Conservation (phyloP, 2,113 vertebrate species). For the Vimba vimba region DNA sequence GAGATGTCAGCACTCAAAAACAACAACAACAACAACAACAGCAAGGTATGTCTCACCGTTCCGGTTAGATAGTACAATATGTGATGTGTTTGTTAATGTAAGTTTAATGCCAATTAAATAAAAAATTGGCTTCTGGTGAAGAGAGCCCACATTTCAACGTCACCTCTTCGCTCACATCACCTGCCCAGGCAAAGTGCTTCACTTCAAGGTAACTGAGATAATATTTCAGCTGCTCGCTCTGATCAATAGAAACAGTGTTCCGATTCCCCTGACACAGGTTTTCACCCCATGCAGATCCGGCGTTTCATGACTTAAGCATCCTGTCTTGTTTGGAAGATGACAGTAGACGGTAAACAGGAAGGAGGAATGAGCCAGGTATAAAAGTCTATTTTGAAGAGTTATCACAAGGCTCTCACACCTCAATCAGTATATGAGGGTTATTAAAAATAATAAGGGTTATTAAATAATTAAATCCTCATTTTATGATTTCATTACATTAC, state of each 20-base stretch:
- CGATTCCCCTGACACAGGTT: slow-evolving; percentile 79
- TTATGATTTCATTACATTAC: neutral
- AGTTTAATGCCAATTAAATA: neutral
- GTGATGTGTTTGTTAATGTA: neutral
- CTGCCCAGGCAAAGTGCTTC: slow-evolving; percentile 33
- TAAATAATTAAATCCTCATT: too few relatives aligned
- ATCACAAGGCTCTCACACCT: neutral
- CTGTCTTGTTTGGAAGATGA: slow-evolving; percentile 65
- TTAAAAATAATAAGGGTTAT: neutral
- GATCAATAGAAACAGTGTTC: slow-evolving; percentile 77
- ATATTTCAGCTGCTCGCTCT: slow-evolving; percentile 67
- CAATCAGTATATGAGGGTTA: neutral
- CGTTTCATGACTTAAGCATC: slow-evolving; percentile 65
- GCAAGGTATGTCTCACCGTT: neutral
- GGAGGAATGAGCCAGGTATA: neutral
- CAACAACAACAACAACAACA: too few relatives aligned
- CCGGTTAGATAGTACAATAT: neutral
- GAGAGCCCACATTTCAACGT: neutral
- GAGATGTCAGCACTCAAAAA: neutral
- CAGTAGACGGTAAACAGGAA: slow-evolving; percentile 63
- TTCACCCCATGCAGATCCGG: slow-evolving; percentile 66
- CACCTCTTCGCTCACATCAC: slow-evolving; percentile 15
- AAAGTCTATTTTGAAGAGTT: neutral
- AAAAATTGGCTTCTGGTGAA: neutral
- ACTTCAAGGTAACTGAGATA: slow-evolving; percentile 63